A percentile compares a stretch with the other conserved stretches of the same genome.
phyloP scores from a whole-genome alignment of 2,113 vertebrate species.

The Pogonocichla stellata region DNA sequence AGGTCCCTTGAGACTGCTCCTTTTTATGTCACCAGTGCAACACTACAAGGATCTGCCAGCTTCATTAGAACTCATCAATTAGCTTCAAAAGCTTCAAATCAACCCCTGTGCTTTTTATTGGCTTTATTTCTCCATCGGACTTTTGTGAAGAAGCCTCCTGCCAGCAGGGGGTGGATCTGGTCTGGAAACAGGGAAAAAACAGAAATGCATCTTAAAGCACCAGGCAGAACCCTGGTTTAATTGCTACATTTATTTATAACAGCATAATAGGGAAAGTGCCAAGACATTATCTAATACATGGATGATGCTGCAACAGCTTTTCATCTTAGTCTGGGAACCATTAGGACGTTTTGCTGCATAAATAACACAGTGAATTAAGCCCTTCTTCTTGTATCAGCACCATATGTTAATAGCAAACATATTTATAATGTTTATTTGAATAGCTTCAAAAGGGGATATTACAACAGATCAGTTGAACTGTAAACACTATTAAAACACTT shows the following conservation, averaged over 20 bases:
- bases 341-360: constrained; percentile 74
- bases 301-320: constrained; percentile 58
- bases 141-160: not conserved
- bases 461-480: constrained; percentile 2
- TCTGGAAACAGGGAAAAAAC: constrained; percentile 5
- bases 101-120: not conserved
- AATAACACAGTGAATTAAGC: constrained; percentile 70
- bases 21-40: not conserved
- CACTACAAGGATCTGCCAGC: not conserved
- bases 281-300: constrained; percentile 78
- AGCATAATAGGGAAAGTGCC: constrained; percentile 63
- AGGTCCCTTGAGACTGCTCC: not conserved
- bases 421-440: constrained; percentile 51
- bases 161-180: constrained; percentile 53
- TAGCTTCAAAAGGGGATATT: constrained; percentile 17
- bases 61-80: constrained; percentile 8
- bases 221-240: constrained; percentile 40
- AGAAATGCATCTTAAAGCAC: not conserved
- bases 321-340: constrained; percentile 76
- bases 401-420: constrained; percentile 58
- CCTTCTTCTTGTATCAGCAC: constrained; percentile 54
- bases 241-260: constrained; percentile 74
- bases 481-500: constrained; percentile 22
- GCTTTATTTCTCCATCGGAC: not conserved
- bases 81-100: not conserved